These are phyloP conservation scores for Bradypodion pumilum DNA, from an alignment of 2,797 vertebrate species.

Conservation along the genomic window DNA sequence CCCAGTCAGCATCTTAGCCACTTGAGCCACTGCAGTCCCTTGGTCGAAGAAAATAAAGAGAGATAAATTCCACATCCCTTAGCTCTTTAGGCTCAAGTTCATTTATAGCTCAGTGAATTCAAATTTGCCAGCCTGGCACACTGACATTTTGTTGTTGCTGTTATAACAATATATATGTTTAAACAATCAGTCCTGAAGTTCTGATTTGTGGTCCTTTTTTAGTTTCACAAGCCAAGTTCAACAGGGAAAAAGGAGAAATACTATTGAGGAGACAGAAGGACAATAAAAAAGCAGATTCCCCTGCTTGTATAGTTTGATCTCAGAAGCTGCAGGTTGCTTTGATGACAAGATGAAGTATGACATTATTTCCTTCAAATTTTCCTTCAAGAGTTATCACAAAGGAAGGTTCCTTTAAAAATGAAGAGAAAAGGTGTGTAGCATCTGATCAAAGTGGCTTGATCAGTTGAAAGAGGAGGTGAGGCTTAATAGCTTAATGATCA, in stretches of 20 bases:
- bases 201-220: background rate
- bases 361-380: background rate
- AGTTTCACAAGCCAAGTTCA: background rate
- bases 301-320: background rate
- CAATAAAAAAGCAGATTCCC: background rate
- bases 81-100: background rate
- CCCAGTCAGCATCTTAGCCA: no score
- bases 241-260: background rate
- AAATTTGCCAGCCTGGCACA: background rate
- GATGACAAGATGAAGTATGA: background rate
- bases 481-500: background rate
- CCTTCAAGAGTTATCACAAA: conserved; percentile 1
- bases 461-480: background rate
- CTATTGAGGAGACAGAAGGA: background rate
- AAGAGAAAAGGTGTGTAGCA: background rate
- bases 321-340: background rate
- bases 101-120: background rate
- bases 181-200: background rate
- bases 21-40: background rate
- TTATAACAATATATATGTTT: background rate
- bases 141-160: background rate
- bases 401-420: background rate
- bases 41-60: background rate
- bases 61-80: background rate
- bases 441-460: conserved; percentile 7